These are phyloP conservation scores for Ptychochromis oligacanthus DNA, from an alignment of 2,113 vertebrate species.

Conservation along the genomic window DNA sequence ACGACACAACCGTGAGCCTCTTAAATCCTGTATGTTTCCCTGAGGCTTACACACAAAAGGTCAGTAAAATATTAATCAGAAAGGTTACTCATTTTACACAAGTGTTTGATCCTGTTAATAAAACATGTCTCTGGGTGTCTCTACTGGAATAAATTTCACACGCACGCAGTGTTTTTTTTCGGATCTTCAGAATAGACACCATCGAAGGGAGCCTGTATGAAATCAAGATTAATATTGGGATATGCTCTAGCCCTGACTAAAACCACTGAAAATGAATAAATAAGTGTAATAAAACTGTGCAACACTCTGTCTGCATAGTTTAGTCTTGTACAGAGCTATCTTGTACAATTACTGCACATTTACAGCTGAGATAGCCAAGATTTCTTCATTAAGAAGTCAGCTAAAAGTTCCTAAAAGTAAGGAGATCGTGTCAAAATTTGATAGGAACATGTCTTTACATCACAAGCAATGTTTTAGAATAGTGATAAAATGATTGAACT, in stretches of 20 bases:
- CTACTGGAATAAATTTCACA: background rate
- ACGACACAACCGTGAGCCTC: background rate
- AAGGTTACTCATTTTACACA: background rate
- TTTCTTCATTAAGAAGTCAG: too few species aligned
- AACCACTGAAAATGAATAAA: background rate
- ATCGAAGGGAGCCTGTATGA: background rate
- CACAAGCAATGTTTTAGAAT: background rate
- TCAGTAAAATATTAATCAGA: constrained; percentile 1
- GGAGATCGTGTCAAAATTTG: fast-evolving
- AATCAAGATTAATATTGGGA: background rate
- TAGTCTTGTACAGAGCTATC: too few species aligned
- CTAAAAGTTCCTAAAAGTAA: background rate
- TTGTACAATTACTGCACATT: background rate
- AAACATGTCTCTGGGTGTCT: background rate
- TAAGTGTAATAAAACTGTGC: background rate
- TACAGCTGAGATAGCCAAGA: background rate
- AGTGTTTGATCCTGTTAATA: background rate
- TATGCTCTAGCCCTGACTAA: background rate
- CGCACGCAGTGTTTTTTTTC: fast-evolving
- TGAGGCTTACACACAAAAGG: background rate
- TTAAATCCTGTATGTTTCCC: background rate
- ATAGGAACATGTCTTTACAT: background rate
- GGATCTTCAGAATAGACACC: background rate
- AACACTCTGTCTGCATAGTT: too few species aligned
- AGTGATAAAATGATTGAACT: background rate